Percentiles rank a stretch among this genome's conserved stretches.
phyloP scores from a whole-genome alignment of 2,113 vertebrate genomes.

The Syngnathus scovelli region DNA sequence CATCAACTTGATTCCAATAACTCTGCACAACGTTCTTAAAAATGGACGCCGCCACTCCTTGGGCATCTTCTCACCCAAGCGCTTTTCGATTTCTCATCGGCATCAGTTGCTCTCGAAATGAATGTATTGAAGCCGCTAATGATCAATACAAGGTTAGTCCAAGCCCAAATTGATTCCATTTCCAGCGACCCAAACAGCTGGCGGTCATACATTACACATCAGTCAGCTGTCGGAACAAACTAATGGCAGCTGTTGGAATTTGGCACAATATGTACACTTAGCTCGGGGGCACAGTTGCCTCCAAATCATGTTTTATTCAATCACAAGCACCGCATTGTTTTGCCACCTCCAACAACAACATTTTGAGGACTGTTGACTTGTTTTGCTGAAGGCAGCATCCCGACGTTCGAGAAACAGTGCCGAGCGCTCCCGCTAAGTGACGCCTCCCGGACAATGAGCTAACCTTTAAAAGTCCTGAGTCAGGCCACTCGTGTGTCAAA shows the following conservation, averaged over 20 bases:
- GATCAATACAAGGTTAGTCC: not conserved
- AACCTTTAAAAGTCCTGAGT: not conserved
- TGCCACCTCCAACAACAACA: not conserved
- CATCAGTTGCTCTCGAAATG: not conserved
- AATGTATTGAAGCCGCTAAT: not conserved
- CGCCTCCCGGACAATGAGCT: not conserved
- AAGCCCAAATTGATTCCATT: constrained; percentile 23
- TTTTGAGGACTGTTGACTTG: not conserved
- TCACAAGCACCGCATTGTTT: not conserved
- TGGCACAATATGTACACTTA: constrained; percentile 14
- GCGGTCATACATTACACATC: constrained; percentile 20
- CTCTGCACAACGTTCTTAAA: too few relatives aligned
- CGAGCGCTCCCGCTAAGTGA: too few relatives aligned
- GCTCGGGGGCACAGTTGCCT: not conserved
- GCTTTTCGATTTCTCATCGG: not conserved
- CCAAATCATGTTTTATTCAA: constrained; percentile 6
- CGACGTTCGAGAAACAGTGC: not conserved
- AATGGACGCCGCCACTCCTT: too few relatives aligned
- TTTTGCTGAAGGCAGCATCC: not conserved
- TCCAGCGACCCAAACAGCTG: constrained; percentile 16
- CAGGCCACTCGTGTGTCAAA: too few relatives aligned
- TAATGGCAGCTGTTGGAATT: constrained; percentile 28
- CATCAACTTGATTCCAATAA: too few relatives aligned
- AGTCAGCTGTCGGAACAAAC: constrained; percentile 5
- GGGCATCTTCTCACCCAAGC: not conserved